These are phyloP conservation scores for Planiliza haematocheilus DNA, from an alignment of 2,113 vertebrate species.

Conservation along the genomic window DNA sequence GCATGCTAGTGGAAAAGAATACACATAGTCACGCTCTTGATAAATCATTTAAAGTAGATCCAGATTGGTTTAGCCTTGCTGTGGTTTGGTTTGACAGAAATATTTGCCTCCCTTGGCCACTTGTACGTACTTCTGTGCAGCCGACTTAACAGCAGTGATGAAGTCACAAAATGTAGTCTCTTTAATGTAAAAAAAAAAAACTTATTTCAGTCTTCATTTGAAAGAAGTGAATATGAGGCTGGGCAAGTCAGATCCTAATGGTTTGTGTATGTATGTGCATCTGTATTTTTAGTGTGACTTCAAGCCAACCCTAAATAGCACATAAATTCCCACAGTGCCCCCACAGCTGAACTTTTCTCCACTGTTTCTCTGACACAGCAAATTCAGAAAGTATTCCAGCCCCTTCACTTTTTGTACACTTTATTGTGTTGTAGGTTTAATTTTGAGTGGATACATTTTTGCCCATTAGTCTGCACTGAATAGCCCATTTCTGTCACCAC, in stretches of 20 bases:
- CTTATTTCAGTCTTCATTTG: too few relatives aligned
- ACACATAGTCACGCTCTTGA: background rate
- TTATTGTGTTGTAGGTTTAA: too few relatives aligned
- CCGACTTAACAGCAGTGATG: background rate
- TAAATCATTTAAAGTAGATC: slow-evolving; percentile 6
- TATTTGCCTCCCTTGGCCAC: too few relatives aligned
- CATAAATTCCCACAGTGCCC: background rate
- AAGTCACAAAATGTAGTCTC: background rate
- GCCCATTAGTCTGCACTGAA: too few relatives aligned
- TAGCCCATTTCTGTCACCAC: too few relatives aligned
- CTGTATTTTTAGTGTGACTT: background rate
- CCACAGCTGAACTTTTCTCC: slow-evolving; percentile 1
- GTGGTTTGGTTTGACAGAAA: slow-evolving; percentile 2
- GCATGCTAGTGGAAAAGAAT: background rate
- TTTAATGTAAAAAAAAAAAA: too few relatives aligned
- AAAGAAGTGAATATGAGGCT: slow-evolving; percentile 12
- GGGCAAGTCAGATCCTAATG: slow-evolving; percentile 14
- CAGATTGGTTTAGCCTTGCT: background rate
- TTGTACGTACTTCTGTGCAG: background rate
- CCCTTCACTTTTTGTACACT: too few relatives aligned
- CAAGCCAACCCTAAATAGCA: slow-evolving; percentile 5
- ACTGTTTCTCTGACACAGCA: background rate
- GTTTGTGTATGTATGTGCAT: background rate
- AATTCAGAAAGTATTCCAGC: too few relatives aligned
- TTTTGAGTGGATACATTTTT: too few relatives aligned